phyloP scores from a whole-genome alignment of 2,888 invertebrate genomes.

The Bhutanitis thaidina region DNA sequence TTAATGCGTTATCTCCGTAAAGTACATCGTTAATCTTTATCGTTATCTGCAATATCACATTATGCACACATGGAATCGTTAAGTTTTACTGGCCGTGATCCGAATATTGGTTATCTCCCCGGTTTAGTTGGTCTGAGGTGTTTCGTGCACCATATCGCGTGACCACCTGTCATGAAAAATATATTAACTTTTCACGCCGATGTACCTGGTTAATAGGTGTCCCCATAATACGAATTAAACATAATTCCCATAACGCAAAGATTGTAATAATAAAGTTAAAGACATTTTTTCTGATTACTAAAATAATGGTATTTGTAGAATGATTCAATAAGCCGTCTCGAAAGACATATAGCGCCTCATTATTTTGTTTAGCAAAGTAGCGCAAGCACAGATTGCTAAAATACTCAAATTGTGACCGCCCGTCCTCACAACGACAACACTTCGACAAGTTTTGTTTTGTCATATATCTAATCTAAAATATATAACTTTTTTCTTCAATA shows the following conservation, averaged over 20 bases:
- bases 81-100: conserved; percentile 46
- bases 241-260: too few species aligned
- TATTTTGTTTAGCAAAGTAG: background rate
- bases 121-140: conserved; percentile 53
- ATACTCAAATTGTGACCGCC: too few species aligned
- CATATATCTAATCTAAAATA: too few species aligned
- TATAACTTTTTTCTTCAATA: too few species aligned
- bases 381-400: background rate
- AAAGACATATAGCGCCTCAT: background rate
- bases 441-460: too few species aligned
- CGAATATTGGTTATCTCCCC: conserved; percentile 38
- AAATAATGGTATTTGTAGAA: too few species aligned
- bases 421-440: too few species aligned
- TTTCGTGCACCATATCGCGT: conserved; percentile 30
- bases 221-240: too few species aligned
- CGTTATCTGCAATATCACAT: conserved; percentile 12
- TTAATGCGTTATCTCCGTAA: too few species aligned
- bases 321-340: too few species aligned
- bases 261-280: too few species aligned
- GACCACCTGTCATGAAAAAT: conserved; percentile 19
- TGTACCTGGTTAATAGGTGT: background rate
- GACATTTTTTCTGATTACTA: too few species aligned
- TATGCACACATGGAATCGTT: conserved; percentile 14
- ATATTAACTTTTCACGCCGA: conserved; percentile 13
- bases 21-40: background rate